Conservation (phyloP, 2,888 invertebrate genomes). For the Leucania comma region DNA sequence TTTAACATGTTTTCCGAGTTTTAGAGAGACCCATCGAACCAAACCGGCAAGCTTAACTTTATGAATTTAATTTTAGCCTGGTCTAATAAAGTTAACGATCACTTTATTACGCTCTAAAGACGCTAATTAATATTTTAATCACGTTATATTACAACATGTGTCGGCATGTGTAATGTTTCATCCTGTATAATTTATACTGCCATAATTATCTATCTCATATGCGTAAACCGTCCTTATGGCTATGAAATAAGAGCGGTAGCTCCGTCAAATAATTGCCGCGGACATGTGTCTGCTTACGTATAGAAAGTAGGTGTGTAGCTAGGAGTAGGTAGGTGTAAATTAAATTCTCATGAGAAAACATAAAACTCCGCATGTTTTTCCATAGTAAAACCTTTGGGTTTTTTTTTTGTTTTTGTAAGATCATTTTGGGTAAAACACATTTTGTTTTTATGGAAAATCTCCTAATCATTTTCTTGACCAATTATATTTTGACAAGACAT, state of each 20-base stretch:
- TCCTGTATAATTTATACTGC: background rate
- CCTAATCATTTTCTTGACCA: background rate
- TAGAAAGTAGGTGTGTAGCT: too few species aligned
- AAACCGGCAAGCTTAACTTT: background rate
- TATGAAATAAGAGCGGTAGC: too few species aligned
- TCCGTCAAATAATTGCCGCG: background rate
- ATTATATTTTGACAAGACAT: background rate
- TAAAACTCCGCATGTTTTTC: background rate
- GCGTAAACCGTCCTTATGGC: background rate
- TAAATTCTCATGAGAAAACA: background rate
- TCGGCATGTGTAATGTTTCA: background rate
- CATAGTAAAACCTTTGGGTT: background rate
- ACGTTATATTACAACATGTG: background rate
- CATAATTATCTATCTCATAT: background rate
- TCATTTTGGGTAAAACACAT: background rate
- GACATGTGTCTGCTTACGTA: background rate
- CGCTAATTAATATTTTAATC: constrained; percentile 19
- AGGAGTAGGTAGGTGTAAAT: background rate
- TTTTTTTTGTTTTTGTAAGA: background rate
- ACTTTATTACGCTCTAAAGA: constrained; percentile 2
- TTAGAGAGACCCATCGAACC: background rate
- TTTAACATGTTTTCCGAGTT: background rate
- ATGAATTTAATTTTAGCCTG: background rate
- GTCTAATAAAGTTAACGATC: constrained; percentile 7
- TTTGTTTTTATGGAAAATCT: constrained; percentile 12